Evolutionary conservation across 2,797 vertebrate species (phyloP).

Genomic region (Chelidonichthys spinosus): DNA sequence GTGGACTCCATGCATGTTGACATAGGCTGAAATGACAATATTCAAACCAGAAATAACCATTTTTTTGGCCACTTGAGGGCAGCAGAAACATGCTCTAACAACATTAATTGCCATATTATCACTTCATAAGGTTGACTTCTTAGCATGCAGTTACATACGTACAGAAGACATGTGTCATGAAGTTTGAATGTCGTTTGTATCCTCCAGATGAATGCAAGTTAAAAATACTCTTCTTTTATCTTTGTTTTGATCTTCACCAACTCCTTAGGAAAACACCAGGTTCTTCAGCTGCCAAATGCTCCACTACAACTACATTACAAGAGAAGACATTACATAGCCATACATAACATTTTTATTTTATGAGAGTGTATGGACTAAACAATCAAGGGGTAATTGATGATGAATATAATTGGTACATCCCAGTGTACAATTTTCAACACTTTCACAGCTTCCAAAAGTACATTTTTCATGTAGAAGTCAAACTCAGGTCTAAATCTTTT

Average conservation of each 20-base stretch:
- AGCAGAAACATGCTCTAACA: neutral
- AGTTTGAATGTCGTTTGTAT: neutral
- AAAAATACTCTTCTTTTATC: neutral
- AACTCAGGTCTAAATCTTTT: conserved; percentile 1
- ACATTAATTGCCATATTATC: no score
- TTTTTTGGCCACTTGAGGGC: neutral
- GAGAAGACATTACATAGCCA: neutral
- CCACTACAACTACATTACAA: neutral
- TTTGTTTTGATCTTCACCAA: neutral
- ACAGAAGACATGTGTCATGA: neutral
- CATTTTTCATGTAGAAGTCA: conserved; percentile 14
- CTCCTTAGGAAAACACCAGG: neutral
- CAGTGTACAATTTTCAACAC: neutral
- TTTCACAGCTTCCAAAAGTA: conserved; percentile 7
- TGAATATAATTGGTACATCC: neutral
- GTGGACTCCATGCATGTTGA: no score
- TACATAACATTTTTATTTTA: neutral
- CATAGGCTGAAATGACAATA: no score
- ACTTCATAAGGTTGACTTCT: neutral
- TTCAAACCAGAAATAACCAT: neutral
- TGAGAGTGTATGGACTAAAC: neutral
- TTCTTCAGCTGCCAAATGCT: neutral
- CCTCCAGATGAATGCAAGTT: neutral
- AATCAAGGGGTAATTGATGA: neutral
- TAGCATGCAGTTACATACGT: neutral